These are phyloP conservation scores for Saxicola maurus DNA, from an alignment of 2,797 vertebrate species.

Conservation along the genomic window DNA sequence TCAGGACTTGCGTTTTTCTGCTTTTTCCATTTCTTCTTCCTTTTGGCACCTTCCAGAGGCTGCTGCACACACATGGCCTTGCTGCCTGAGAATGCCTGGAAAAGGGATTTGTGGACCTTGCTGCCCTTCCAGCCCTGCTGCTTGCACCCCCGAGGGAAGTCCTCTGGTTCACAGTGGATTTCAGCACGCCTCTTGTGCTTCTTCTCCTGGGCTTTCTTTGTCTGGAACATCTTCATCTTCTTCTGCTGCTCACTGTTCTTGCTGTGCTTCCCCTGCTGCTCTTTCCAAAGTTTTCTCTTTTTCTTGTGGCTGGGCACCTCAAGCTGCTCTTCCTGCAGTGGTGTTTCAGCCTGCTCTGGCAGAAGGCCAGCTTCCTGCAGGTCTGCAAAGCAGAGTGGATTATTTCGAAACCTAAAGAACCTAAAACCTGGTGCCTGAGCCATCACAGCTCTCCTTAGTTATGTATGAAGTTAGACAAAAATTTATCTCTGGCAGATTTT, in stretches of 20 bases:
- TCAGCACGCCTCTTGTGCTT: background rate
- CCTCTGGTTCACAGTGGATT: background rate
- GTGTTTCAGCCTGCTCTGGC: conserved; percentile 10
- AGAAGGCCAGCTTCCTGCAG: conserved; percentile 71
- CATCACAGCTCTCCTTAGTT: background rate
- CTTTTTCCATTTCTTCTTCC: conserved; percentile 31
- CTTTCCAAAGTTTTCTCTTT: conserved; percentile 39
- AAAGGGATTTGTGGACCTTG: background rate
- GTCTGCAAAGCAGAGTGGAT: conserved; percentile 64
- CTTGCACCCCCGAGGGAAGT: conserved; percentile 61
- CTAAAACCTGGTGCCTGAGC: accelerated
- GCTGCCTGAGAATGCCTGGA: background rate
- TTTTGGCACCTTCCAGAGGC: background rate
- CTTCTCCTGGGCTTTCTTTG: background rate
- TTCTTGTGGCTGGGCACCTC: background rate
- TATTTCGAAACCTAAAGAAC: background rate
- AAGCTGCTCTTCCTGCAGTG: background rate
- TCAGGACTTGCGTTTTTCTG: background rate
- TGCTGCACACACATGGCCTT: background rate
- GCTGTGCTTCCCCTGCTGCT: background rate
- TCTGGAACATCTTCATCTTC: background rate
- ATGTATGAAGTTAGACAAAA: background rate
- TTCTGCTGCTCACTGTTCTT: background rate
- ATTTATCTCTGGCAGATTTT: background rate
- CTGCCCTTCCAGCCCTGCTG: background rate